Evolutionary conservation across 2,888 invertebrate genomes (phyloP), one percentile per base, ranked within the genome.

Genomic region (Zygogramma bicolorata): DNA sequence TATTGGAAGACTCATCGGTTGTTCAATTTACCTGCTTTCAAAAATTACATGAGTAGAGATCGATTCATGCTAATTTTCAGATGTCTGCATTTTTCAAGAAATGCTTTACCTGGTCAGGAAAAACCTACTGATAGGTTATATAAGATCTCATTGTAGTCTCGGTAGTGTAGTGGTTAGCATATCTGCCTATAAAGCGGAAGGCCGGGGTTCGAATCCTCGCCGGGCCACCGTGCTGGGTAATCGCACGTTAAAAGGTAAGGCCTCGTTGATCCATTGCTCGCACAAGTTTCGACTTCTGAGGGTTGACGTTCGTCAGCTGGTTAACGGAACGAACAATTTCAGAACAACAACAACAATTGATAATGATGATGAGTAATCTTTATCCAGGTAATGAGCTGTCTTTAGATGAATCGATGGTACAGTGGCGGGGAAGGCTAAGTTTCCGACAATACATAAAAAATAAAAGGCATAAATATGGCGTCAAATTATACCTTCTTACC

Each of bases 61-160:
- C 63, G 75, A 10, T 75, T 71, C 61, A 58, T 75, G 65, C 18
- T 74, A 42, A 70, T 74, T 70, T 68, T 75, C 20, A 65, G 75
- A 71, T 71, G 71, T 65, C 60, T 74, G 6, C 65, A 71, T 53
- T 74, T 74, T 27, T 25, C n/a, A n/a, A 40, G 46, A 63, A 63
- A 63, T 63, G 42, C 63, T 63, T 42, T 40, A 60, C 42, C 57
- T 40, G 25, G 20, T 20, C 49, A 66, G 25, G n/a, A 27, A 34
- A 60, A 27, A 61, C 61, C 46, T 29, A 34, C n/a, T n/a, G 65
- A 71, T 40, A 62, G 66, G 29, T 58, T 71, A 59, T 66, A 31
- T 31, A 84, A 85, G 81, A 81, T 85, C 34, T 74, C 75, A 25
- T 79, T 79, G 25, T n/a, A n/a, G n/a, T n/a, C n/a, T n/a, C n/a